Evolutionary conservation across 2,797 vertebrate genomes (phyloP), one percentile per base, ranked within the genome.

Genomic region (Kryptolebias ocellatus): DNA sequence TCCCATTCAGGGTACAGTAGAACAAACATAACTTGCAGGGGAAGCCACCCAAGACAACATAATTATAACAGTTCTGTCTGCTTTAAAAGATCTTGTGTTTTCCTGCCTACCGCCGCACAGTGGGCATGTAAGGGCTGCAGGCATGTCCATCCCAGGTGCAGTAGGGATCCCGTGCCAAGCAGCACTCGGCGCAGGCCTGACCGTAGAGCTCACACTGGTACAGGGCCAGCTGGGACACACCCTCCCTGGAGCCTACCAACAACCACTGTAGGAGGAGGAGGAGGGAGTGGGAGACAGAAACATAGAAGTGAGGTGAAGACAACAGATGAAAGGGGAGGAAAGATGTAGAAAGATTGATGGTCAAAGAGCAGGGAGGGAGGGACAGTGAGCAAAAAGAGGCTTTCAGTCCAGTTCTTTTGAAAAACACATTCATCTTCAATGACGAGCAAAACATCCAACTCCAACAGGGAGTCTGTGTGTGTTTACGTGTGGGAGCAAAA

Each of bases 121-220:
- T 86, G 72, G 93, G 92, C 89, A 94, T 92, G 87, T 83, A 95
- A 18, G 93, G 92, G 80, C 93, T 88, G 64, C 96, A 96, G 74
- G 90, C 91, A 52, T 90, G 93, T 62, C 95, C 86, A 1, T 96
- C 95, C 96, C 96, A 96, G 72, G 95, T 96, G 87, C 96, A 96
- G 87, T 96, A 96, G 0, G 96, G 96, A 68, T 96, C 96, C 74
- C 94, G 90, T 74, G 95, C 94, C 58, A 96, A 82, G 89, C 95
- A 96, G 89, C 96, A 96, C 72, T 96, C 95, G 0, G 93, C 92
- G 3, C 96, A 96, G 46, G 90, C 93, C 87, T 95, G 94, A 60
- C 96, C 96, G 0, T 96, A 96, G 70, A 95, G 90, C 84, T 95
- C 95, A 44, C 96, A 96, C 83, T 95, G 95, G 84, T 94, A 95